These are phyloP conservation scores for Elymnias hypermnestra DNA, from an alignment of 1,140 invertebrate genomes.

Conservation along the genomic window DNA sequence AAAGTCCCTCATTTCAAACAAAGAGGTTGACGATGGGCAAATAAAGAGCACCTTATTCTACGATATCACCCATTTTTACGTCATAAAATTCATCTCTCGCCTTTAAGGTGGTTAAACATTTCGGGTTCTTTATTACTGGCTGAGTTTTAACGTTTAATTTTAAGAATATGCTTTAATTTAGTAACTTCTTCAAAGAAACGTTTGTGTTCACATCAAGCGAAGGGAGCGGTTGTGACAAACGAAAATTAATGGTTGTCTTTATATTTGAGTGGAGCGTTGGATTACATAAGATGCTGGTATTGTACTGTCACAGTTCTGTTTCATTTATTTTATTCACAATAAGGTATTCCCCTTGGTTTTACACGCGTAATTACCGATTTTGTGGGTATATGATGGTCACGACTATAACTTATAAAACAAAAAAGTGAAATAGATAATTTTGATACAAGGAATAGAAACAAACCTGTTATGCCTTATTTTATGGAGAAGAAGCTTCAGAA, in stretches of 20 bases:
- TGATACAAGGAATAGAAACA: no score
- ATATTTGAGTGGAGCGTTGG: slow-evolving; percentile 1
- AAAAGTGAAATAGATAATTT: no score
- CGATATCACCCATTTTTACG: slow-evolving; percentile 55
- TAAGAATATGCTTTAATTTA: slow-evolving; percentile 27
- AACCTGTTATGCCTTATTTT: no score
- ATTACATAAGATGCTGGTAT: slow-evolving; percentile 11
- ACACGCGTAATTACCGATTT: no score
- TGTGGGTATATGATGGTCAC: no score
- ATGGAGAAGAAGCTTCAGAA: no score
- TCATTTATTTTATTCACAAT: no score
- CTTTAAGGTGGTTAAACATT: slow-evolving; percentile 57
- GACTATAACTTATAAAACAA: no score
- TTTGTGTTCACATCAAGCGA: slow-evolving; percentile 17
- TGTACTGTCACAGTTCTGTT: background rate
- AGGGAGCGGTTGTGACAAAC: slow-evolving; percentile 29
- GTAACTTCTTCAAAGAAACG: slow-evolving; percentile 26
- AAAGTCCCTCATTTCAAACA: slow-evolving; percentile 42
- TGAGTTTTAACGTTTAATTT: slow-evolving; percentile 29
- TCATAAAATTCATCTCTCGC: slow-evolving; percentile 49
- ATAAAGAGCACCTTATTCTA: slow-evolving; percentile 47
- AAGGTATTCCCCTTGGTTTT: no score
- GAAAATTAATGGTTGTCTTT: slow-evolving; percentile 34
- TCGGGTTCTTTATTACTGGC: slow-evolving; percentile 43
- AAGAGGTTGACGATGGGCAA: slow-evolving; percentile 52